phyloP scores from a whole-genome alignment of 35 echinoderm and acorn worm species.

The Amphiura filiformis region DNA sequence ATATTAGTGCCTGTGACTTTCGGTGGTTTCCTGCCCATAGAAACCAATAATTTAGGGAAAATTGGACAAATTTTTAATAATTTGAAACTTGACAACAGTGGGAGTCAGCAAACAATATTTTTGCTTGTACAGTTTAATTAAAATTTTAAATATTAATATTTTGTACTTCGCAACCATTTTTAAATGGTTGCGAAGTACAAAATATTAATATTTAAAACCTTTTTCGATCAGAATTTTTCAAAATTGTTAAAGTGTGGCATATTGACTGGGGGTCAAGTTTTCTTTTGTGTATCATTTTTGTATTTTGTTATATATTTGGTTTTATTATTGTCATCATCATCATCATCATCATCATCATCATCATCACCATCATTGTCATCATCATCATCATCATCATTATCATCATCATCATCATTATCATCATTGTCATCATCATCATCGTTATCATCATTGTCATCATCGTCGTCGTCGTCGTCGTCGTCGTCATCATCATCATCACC shows the following conservation, averaged over 20 bases:
- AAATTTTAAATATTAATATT: too few species aligned
- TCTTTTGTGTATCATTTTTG: too few species aligned
- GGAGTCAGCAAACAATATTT: too few species aligned
- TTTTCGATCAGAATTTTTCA: neutral
- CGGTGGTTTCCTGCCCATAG: too few species aligned
- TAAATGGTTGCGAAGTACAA: too few species aligned
- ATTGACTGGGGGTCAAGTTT: too few species aligned
- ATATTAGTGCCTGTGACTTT: too few species aligned
- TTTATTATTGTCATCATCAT: slow-evolving; percentile 2
- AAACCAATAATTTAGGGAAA: too few species aligned
- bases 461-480: slow-evolving; percentile 4
- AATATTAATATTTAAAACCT: neutral
- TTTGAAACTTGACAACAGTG: too few species aligned
- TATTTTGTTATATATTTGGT: neutral
- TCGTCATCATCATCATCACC: slow-evolving; percentile 5
- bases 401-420: slow-evolving; percentile 6
- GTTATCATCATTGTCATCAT: slow-evolving; percentile 6
- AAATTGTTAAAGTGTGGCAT: neutral
- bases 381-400: slow-evolving; percentile 6
- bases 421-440: slow-evolving; percentile 5
- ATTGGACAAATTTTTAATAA: too few species aligned
- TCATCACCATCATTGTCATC: slow-evolving; percentile 5
- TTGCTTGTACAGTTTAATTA: too few species aligned
- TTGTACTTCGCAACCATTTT: too few species aligned
- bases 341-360: slow-evolving; percentile 5